These are phyloP conservation scores for Drosophila lutescens DNA, from an alignment of 2,888 invertebrate species.

Conservation along the genomic window DNA sequence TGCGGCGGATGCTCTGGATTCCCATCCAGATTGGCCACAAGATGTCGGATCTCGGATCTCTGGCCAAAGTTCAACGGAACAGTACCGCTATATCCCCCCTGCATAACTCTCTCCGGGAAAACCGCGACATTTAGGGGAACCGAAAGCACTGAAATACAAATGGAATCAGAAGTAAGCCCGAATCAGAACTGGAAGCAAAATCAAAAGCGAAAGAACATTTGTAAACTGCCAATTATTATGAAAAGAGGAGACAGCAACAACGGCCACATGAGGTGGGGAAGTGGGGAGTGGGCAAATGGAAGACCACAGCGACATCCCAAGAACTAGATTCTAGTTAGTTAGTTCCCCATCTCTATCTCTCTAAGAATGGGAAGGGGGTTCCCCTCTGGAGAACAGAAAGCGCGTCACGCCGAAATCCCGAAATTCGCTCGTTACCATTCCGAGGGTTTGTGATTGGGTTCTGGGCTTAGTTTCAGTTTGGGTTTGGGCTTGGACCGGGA, in stretches of 20 bases:
- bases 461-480: conserved; percentile 9
- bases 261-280: conserved; percentile 23
- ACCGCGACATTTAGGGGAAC: conserved; percentile 53
- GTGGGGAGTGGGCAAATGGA: conserved; percentile 3
- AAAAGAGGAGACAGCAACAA: conserved; percentile 57
- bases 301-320: conserved; percentile 62
- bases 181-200: conserved; percentile 43
- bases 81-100: conserved; percentile 58
- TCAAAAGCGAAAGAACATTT: conserved; percentile 74
- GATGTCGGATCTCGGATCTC: conserved; percentile 48
- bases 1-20: conserved; percentile 68
- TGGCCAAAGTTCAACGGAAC: conserved; percentile 66
- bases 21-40: conserved; percentile 51
- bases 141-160: conserved; percentile 15
- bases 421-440: conserved; percentile 75
- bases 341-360: conserved; percentile 1
- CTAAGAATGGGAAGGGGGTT: conserved; percentile 1
- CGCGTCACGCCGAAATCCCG: conserved; percentile 76
- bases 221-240: conserved; percentile 77
- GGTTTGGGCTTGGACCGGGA: conserved; percentile 8
- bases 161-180: conserved; percentile 27
- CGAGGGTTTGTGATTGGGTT: conserved; percentile 35
- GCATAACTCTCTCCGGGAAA: conserved; percentile 23
- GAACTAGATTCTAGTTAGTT: conserved; percentile 45
- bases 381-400: conserved; percentile 56